Evolutionary conservation across 2,888 invertebrate genomes (phyloP), one percentile per base, ranked within the genome.

Genomic region (Harpalus rubripes): DNA sequence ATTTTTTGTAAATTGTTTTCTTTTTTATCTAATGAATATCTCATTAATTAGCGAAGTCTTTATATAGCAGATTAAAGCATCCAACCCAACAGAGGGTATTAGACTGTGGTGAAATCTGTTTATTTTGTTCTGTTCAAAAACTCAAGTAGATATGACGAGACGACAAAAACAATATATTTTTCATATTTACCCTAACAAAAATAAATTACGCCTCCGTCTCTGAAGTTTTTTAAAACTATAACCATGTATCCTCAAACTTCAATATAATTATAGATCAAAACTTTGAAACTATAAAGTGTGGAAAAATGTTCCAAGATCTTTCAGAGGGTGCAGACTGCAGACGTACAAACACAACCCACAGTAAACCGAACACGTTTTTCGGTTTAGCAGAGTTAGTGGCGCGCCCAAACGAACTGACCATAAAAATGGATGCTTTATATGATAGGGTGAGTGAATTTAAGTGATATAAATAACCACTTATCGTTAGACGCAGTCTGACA

Each of bases 401-500:
- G 61, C 56, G 15, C 6, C 52, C 52, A 61, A 63, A n/a, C 41
- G 61, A 65, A 44, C 81, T 81, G 63, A 39, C 81, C 41, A 81
- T 61, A 63, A 61, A 81, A 81, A 32, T 81, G 63, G 63, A 63
- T 63, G 81, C 63, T 81, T 81, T 81, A 44, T 81, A 81, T 63
- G 81, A 39, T 18, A 63, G 52, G 39, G 63, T 81, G 63, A 81
- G 63, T 81, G 81, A 81, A 61, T 81, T 81, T 81, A 61, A 81
- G 78, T 78, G 78, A 78, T 78, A 81, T 81, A 81, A 81, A 81
- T 81, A 81, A 81, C 81, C 61, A 81, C 81, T 81, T 81, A 81
- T 81, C 81, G 81, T 61, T 61, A 61, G 61, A 22, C 41, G 39
- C 63, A 56, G 78, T 26, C 44, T 58, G 15, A n/a, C 72, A 72